Base-by-base conservation (phyloP, 2,113 vertebrate species). In the Cnemophilus loriae region DNA sequence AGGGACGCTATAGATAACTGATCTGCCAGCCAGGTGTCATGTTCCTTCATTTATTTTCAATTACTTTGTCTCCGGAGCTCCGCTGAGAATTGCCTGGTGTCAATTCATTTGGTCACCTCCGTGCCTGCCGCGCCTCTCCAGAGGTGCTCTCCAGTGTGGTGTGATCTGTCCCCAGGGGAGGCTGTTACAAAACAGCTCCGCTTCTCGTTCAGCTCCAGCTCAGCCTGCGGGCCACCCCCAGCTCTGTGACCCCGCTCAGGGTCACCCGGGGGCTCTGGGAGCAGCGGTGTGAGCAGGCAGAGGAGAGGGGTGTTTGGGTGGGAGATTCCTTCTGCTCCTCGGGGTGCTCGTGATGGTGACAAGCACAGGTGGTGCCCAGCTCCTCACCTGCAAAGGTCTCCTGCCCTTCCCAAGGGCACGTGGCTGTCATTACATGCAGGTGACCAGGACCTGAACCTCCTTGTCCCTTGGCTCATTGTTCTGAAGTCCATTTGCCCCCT, bases 11-110 rank as follows among this genome's bases (percentile, higher is more conserved):
- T 95, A 97, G 96, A 96, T 97, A 97, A 95, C 94, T 93, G 94
- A 96, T 94, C 93, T 26, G 75, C 95, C 85, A 97, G 95, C 78
- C 91, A 96, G 95, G 96, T 97, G 95, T 96, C 95, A 39, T 33
- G 50, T 95, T 90, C 90, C 94, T 91, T 96, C 96, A 97, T 97
- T 97, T 97, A 96, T 91, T 97, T 97, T 94, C 97, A 96, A 96
- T 96, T 96, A 96, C 94, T 78, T 50, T 13, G 93, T 74, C 86
- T 85, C 91, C 35, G 64, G 42, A 68, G 82, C 69, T 91, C 92
- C 27, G 0, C 67, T 17, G 96, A 95, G 92, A 94, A 61, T 83
- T 33, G 49, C 90, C 61, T 74, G 64, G 87, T 90, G 84, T 75
- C 87, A 42, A 46, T 78, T 95, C 92, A 53, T 93, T 91, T 95